Conservation (phyloP, 2,113 vertebrate genomes). For the Ailuropoda melanoleuca region DNA sequence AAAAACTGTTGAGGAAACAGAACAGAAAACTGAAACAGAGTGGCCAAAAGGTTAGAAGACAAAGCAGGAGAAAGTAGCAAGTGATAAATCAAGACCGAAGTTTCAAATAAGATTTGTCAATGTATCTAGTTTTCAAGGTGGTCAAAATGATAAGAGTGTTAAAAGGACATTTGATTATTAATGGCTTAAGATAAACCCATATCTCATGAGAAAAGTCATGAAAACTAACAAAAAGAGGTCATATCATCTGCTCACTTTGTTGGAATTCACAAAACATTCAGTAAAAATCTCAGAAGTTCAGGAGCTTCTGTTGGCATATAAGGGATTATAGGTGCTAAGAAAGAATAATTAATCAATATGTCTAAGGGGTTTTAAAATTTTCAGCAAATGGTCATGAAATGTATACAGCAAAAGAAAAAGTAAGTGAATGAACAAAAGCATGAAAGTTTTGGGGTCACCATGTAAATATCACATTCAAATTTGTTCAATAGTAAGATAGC, state of each 20-base stretch:
- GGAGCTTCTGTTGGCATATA: background rate
- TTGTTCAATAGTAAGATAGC: background rate
- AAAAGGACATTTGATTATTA: background rate
- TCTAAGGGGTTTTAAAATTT: background rate
- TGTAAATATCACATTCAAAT: background rate
- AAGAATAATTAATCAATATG: background rate
- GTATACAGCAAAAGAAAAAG: background rate
- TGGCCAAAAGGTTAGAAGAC: background rate
- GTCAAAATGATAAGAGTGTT: background rate
- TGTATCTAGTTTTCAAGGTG: background rate
- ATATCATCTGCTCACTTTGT: background rate
- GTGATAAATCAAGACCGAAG: background rate
- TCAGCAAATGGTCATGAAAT: background rate
- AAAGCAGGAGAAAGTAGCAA: background rate
- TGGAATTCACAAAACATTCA: background rate
- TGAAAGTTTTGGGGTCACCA: background rate
- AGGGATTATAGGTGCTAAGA: background rate
- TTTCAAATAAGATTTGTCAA: background rate
- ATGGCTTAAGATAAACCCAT: background rate
- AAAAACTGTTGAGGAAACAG: background rate
- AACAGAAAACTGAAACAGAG: background rate
- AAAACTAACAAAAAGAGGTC: background rate
- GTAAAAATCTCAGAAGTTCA: background rate
- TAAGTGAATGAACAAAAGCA: background rate
- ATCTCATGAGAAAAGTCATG: background rate